These are phyloP conservation scores for Balearica regulorum DNA, from an alignment of 2,797 vertebrate genomes.

Conservation along the genomic window DNA sequence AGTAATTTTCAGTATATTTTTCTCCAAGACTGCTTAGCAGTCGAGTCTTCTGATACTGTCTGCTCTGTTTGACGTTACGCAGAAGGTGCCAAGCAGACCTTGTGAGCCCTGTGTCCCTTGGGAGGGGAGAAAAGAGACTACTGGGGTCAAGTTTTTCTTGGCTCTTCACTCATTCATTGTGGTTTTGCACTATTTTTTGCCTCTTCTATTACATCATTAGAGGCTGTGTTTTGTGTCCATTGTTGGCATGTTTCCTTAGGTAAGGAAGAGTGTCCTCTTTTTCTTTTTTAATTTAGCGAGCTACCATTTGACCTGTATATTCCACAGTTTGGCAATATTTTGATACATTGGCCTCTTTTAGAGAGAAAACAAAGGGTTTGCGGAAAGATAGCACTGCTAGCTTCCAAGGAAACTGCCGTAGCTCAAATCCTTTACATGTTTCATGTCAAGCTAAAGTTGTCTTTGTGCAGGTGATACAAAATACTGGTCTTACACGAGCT, in stretches of 20 bases:
- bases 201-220: neutral
- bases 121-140: neutral
- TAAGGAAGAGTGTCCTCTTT: neutral
- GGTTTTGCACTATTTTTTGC: neutral
- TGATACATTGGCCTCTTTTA: neutral
- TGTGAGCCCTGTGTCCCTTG: neutral
- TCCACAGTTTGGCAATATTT: neutral
- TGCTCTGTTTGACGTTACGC: neutral
- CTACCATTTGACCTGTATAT: neutral
- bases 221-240: neutral
- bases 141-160: neutral
- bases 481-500: neutral
- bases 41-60: neutral
- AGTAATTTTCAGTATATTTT: neutral
- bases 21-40: neutral
- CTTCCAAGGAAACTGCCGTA: neutral
- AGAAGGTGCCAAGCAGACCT: neutral
- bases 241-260: neutral
- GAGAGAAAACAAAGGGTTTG: neutral
- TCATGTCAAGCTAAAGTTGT: neutral
- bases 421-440: neutral
- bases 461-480: slow-evolving; percentile 8
- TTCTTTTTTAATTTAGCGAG: neutral
- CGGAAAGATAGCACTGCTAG: neutral
- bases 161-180: neutral